Conservation (phyloP, 2,113 vertebrate genomes). For the Argyrosomus japonicus region DNA sequence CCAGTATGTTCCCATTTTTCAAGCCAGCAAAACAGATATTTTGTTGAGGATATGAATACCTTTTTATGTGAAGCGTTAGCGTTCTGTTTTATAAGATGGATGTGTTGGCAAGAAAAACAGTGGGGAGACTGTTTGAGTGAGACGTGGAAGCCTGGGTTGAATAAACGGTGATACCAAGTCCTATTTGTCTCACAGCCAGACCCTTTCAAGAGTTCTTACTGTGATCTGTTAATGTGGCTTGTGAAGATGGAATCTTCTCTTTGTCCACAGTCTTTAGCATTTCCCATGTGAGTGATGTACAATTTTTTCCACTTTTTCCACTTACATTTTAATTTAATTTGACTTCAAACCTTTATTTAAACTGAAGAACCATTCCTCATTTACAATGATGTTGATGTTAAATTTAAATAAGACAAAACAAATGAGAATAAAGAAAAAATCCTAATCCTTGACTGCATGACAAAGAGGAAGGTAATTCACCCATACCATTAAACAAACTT, state of each 20-base stretch:
- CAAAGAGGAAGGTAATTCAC: no score
- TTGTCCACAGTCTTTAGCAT: not conserved
- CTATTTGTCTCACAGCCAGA: conserved; percentile 37
- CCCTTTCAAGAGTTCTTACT: conserved; percentile 4
- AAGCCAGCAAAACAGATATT: not conserved
- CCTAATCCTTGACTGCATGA: no score
- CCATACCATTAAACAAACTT: no score
- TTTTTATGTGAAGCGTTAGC: not conserved
- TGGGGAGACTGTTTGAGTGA: conserved; percentile 5
- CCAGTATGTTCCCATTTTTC: not conserved
- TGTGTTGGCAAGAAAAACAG: conserved; percentile 18
- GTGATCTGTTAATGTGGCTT: conserved; percentile 17
- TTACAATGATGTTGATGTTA: no score
- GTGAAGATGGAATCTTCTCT: not conserved
- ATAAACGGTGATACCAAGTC: conserved; percentile 10
- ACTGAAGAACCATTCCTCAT: no score
- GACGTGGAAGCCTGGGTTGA: conserved; percentile 5
- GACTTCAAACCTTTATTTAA: no score
- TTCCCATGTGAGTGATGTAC: not conserved
- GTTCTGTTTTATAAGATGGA: conserved; percentile 7
- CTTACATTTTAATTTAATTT: no score
- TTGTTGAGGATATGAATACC: not conserved
- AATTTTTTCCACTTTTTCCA: not conserved
- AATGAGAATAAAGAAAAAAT: no score
- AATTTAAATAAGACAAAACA: no score